Percentiles rank a stretch among this genome's conserved stretches.
These are phyloP conservation scores for Phylloscopus collybita DNA, from an alignment of 2,797 vertebrate species.

Conservation along the genomic window DNA sequence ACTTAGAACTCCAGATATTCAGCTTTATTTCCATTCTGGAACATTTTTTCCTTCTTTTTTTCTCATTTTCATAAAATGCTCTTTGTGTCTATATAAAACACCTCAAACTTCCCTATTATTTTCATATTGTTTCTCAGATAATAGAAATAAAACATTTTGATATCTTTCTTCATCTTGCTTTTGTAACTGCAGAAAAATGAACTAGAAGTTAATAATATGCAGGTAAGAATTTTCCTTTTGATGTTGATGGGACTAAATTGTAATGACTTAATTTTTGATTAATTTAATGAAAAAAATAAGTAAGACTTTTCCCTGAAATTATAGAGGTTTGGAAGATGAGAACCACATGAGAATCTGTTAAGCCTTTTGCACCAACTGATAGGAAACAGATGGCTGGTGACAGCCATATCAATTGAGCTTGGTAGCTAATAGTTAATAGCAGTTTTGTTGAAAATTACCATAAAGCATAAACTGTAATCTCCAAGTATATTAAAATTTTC, in stretches of 20 bases:
- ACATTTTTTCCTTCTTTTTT: not conserved
- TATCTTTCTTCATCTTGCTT: not conserved
- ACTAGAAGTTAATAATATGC: not conserved
- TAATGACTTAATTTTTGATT: not conserved
- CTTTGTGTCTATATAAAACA: not conserved
- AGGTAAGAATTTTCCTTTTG: conserved; percentile 22
- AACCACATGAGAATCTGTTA: conserved; percentile 1
- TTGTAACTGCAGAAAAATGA: not conserved
- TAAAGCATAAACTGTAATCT: not conserved
- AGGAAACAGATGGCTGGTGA: not conserved
- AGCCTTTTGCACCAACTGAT: not conserved
- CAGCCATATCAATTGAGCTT: not conserved
- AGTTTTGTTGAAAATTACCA: not conserved
- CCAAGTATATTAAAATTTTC: not conserved
- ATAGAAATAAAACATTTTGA: not conserved
- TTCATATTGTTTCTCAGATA: not conserved
- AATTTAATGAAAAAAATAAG: conserved; percentile 36
- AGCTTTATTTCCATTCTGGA: not conserved
- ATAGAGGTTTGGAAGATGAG: not conserved
- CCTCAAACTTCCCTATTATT: not conserved
- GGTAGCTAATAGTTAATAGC: not conserved
- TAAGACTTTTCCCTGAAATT: not conserved
- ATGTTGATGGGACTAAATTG: conserved; percentile 12
- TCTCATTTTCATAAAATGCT: not conserved
- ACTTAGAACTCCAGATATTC: not conserved